Conservation (phyloP, 2,113 vertebrate species). For the zebrafish (Danio rerio) region GRCz12tu NC_133190.1:36892001-36892500, state of each 20-base stretch:
- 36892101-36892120: slow-evolving; percentile 50
- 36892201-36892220: slow-evolving; percentile 95
- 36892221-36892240: slow-evolving; percentile 99
- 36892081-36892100: slow-evolving; percentile 47
- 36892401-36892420: slow-evolving; percentile 63
- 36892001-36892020: too few species aligned
- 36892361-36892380: slow-evolving; percentile 72
- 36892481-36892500: not conserved
- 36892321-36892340: slow-evolving; percentile 75
- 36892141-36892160: slow-evolving; percentile 77
- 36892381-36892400: slow-evolving; percentile 68
- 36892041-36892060: not conserved
- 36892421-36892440: slow-evolving; percentile 74
- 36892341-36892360: slow-evolving; percentile 52
- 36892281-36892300: slow-evolving; percentile 92
- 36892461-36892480: slow-evolving; percentile 60
- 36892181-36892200: slow-evolving; percentile 77
- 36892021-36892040: too few species aligned
- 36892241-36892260: slow-evolving; percentile 90
- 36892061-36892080: slow-evolving; percentile 2
- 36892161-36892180: slow-evolving; percentile 81
- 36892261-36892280: slow-evolving; percentile 95
- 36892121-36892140: slow-evolving; percentile 65
- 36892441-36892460: slow-evolving; percentile 69
- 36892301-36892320: slow-evolving; percentile 80